Percentiles rank a stretch among this genome's conserved stretches.
phyloP scores from a whole-genome alignment of 2,888 invertebrate species.

The Lottia scabra region DNA sequence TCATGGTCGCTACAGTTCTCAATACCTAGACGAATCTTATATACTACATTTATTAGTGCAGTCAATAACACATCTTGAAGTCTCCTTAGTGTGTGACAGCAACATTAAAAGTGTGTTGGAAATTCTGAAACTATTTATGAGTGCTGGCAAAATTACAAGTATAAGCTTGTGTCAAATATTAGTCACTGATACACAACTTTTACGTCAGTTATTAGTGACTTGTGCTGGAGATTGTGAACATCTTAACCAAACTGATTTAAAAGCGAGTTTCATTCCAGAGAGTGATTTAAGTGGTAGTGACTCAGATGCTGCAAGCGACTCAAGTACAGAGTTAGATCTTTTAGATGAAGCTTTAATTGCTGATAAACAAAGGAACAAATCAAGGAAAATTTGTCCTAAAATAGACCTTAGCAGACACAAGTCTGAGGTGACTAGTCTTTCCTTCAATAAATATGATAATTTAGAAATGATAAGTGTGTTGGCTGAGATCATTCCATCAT shows the following conservation, averaged over 20 bases:
- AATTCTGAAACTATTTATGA: not conserved
- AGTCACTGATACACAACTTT: not conserved
- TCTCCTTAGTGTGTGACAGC: not conserved
- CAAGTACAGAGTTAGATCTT: not conserved
- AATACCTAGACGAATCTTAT: not conserved
- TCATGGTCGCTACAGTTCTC: not conserved
- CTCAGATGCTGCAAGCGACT: not conserved
- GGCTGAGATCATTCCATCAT: not conserved
- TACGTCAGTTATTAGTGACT: not conserved
- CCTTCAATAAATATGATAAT: not conserved
- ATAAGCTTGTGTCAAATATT: not conserved
- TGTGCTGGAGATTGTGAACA: not conserved
- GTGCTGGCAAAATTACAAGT: not conserved
- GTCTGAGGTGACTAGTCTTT: not conserved
- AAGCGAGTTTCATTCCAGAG: too few relatives aligned
- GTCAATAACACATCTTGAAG: not conserved
- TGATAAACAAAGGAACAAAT: not conserved
- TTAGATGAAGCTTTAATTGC: not conserved
- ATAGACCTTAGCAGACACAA: too few relatives aligned
- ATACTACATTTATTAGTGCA: not conserved
- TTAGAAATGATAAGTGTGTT: not conserved
- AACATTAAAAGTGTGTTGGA: not conserved
- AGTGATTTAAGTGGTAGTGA: not conserved
- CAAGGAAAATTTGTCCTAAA: not conserved
- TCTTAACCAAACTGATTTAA: not conserved